Percentiles rank a stretch among this genome's conserved stretches.
These are phyloP conservation scores for Falco peregrinus DNA, from an alignment of 2,797 vertebrate species.

Conservation along the genomic window DNA sequence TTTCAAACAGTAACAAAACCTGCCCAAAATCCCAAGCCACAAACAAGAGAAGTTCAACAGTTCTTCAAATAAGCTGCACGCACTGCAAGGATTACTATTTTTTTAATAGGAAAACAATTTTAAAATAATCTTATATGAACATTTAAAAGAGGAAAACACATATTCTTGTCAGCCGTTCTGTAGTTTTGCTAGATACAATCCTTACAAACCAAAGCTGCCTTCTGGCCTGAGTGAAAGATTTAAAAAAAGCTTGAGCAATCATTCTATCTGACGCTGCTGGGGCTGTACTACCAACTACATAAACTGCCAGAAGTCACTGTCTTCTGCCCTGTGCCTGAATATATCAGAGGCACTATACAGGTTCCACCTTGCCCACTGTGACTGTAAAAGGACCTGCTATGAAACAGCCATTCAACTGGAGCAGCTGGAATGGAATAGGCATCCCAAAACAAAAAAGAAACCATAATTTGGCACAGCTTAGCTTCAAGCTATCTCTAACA, in stretches of 20 bases:
- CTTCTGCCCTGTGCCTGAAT: not conserved
- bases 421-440: not conserved
- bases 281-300: not conserved
- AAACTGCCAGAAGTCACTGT: not conserved
- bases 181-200: not conserved
- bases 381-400: not conserved
- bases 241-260: not conserved
- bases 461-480: not conserved
- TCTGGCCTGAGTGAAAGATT: not conserved
- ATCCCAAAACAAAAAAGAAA: not conserved
- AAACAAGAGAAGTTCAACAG: not conserved
- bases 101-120: not conserved
- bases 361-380: not conserved
- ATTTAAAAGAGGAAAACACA: not conserved
- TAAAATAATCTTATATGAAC: not conserved
- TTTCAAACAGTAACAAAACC: not conserved
- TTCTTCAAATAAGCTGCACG: not conserved
- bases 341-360: not conserved
- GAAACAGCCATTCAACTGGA: fast-evolving
- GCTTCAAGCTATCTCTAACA: not conserved
- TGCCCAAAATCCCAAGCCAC: not conserved
- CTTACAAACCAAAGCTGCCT: not conserved
- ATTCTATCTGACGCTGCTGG: not conserved
- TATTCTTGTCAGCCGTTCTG: not conserved
- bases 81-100: not conserved